Evolutionary conservation across 2,888 invertebrate species (phyloP).

Genomic region (Scaeva pyrastri): DNA sequence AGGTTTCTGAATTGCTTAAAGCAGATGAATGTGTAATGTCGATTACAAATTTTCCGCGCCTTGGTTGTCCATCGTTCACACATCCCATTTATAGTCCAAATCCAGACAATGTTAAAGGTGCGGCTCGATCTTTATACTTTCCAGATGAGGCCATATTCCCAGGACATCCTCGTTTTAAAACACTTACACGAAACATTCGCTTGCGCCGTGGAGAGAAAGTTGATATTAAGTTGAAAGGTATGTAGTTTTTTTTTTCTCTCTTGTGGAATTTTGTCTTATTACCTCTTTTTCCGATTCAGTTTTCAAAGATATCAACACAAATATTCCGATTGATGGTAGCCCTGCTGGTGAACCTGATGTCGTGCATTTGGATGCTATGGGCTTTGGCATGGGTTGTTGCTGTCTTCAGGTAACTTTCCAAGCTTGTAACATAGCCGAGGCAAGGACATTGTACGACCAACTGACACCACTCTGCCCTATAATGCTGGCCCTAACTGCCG

Average conservation of each 20-base stretch:
- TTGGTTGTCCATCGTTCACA: conserved; percentile 96
- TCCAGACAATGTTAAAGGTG: conserved; percentile 89
- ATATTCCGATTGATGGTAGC: conserved; percentile 92
- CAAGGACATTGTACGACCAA: conserved; percentile 98
- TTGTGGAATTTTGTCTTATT: neutral
- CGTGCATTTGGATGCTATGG: conserved; percentile 99
- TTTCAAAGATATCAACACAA: conserved; percentile 94
- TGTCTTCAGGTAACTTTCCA: conserved; percentile 97
- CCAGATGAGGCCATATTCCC: conserved; percentile 97
- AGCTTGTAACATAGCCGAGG: conserved; percentile 98
- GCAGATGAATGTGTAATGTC: conserved; percentile 94
- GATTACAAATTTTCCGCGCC: conserved; percentile 96
- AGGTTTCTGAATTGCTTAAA: conserved; percentile 90
- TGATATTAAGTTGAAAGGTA: conserved; percentile 97
- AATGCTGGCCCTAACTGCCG: conserved; percentile 98
- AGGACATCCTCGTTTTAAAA: conserved; percentile 98
- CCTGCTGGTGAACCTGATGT: conserved; percentile 92
- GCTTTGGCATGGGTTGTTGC: conserved; percentile 99
- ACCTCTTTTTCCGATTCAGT: conserved; percentile 86
- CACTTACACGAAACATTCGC: conserved; percentile 96
- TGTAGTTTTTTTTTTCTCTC: neutral
- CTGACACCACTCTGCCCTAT: conserved; percentile 98
- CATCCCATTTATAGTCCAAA: conserved; percentile 88
- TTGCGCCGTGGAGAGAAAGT: conserved; percentile 96
- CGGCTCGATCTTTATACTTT: conserved; percentile 94